Evolutionary conservation across 2,888 invertebrate species (phyloP).

Genomic region (Agrotis clavis): DNA sequence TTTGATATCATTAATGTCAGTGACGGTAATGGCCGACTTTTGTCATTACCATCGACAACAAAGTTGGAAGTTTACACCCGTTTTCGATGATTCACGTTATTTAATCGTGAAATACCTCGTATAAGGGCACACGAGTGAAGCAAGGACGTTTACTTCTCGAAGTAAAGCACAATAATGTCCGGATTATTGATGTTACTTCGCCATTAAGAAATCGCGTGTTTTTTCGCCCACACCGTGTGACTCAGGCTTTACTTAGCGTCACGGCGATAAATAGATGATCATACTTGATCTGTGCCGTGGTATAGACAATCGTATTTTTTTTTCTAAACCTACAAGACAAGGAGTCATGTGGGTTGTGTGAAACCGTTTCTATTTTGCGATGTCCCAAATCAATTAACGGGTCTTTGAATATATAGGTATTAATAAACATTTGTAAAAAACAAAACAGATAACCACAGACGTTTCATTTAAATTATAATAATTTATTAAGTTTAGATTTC

Average conservation of each 20-base stretch:
- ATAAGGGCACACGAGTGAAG: slow-evolving; percentile 53
- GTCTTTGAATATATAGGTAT: slow-evolving; percentile 25
- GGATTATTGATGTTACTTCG: slow-evolving; percentile 57
- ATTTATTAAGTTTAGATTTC: slow-evolving; percentile 34
- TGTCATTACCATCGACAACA: slow-evolving; percentile 12
- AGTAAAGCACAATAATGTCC: slow-evolving; percentile 48
- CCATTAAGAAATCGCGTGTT: slow-evolving; percentile 61
- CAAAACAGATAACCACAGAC: slow-evolving; percentile 12
- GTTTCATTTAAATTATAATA: slow-evolving; percentile 13
- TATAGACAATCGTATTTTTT: slow-evolving; percentile 60
- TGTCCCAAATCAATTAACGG: slow-evolving; percentile 53
- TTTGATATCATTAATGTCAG: slow-evolving; percentile 27
- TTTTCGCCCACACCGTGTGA: slow-evolving; percentile 64
- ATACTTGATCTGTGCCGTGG: slow-evolving; percentile 48
- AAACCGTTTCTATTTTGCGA: slow-evolving; percentile 42
- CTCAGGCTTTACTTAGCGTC: slow-evolving; percentile 65
- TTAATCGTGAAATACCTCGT: slow-evolving; percentile 49
- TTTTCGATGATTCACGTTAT: slow-evolving; percentile 60
- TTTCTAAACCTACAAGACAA: slow-evolving; percentile 33
- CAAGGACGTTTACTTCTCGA: slow-evolving; percentile 52
- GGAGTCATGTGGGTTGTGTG: slow-evolving; percentile 50
- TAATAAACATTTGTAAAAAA: slow-evolving; percentile 14
- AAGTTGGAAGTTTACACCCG: slow-evolving; percentile 23
- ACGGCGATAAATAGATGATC: slow-evolving; percentile 64
- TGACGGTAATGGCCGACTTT: background rate